Conservation (phyloP, 2,797 vertebrate species). For the Sebastes steindachneri region DNA sequence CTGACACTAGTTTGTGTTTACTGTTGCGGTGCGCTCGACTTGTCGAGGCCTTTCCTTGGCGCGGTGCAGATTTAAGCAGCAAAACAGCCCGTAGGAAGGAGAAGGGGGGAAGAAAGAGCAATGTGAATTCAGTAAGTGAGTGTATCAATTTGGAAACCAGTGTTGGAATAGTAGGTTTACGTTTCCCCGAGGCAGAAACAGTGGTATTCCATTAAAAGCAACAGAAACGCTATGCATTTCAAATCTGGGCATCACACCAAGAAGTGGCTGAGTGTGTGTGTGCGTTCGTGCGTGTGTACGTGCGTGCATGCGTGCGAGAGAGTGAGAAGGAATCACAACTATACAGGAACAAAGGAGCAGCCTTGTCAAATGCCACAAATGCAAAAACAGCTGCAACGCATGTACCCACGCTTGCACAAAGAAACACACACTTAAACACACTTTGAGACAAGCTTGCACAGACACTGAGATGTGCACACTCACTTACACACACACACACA, state of each 20-base stretch:
- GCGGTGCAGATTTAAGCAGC: constrained; percentile 19
- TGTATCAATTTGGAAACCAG: constrained; percentile 67
- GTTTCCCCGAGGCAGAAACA: constrained; percentile 62
- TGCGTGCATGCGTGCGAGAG: not conserved
- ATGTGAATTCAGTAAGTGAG: constrained; percentile 54
- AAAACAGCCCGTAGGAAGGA: constrained; percentile 25
- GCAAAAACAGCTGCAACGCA: constrained; percentile 12
- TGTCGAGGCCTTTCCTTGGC: constrained; percentile 3
- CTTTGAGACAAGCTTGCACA: not conserved
- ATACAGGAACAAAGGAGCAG: constrained; percentile 31
- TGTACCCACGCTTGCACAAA: not conserved
- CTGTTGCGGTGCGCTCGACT: constrained; percentile 24
- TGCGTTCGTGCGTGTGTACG: not conserved
- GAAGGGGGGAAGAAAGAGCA: constrained; percentile 14
- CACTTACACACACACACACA: not conserved
- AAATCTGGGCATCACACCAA: constrained; percentile 63
- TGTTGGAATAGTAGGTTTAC: constrained; percentile 55
- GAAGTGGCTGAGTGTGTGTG: not conserved
- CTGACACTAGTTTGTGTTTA: constrained; percentile 61
- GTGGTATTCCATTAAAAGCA: constrained; percentile 72
- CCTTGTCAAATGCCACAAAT: constrained; percentile 35
- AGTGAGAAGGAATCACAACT: constrained; percentile 31
- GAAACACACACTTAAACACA: not conserved
- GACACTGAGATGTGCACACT: not conserved
- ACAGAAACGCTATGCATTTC: constrained; percentile 69